Base-by-base conservation (phyloP, 64 coral and sea anemone species). In the Stylophora pistillata region DNA sequence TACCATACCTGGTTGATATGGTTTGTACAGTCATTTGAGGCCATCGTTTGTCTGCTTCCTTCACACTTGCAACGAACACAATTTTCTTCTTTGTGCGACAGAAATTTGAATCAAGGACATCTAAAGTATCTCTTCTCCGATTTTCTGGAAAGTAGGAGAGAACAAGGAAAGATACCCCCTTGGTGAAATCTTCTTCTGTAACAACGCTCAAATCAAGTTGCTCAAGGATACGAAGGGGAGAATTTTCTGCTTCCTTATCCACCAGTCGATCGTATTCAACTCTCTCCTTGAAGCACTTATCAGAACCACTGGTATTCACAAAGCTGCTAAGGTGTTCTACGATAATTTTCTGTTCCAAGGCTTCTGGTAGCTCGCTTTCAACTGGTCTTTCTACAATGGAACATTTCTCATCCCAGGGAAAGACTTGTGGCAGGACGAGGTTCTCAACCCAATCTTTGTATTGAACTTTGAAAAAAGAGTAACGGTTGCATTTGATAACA, bases 401-500 rank as follows among this genome's bases (percentile, higher is more conserved):
- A 54, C 69, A 74, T 10, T 72, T 31, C 7, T 76, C 25, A n/a
- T 59, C n/a, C 85, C 85, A 87, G 0, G 10, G n/a, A 32, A 87
- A 87, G 26, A 87, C 30, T 13, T 17, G 23, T 34, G 55, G 71
- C 5, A 10, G 30, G 10, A 37, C 1, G 9, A 91, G 25, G 71
- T 53, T 85, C 28, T 72, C 60, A 34, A 73, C 61, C 85, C 85
- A 87, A 23, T 87, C 54, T 15, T 76, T 75, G 72, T 76, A 87
- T 1, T 87, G 85, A 18, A 75, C 54, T 74, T 87, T 87, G 1
- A 75, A 29, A 33, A 60, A 74, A 15, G 3, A 53, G 33, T 87
- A 87, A 26, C 85, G 71, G 16, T 87, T 87, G 57, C 71, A 87
- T 34, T 87, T 87, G 0, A 87, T 55, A 25, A 87, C 85, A 71